Evolutionary conservation across 2,797 vertebrate genomes (phyloP).

Genomic region (Falco peregrinus): DNA sequence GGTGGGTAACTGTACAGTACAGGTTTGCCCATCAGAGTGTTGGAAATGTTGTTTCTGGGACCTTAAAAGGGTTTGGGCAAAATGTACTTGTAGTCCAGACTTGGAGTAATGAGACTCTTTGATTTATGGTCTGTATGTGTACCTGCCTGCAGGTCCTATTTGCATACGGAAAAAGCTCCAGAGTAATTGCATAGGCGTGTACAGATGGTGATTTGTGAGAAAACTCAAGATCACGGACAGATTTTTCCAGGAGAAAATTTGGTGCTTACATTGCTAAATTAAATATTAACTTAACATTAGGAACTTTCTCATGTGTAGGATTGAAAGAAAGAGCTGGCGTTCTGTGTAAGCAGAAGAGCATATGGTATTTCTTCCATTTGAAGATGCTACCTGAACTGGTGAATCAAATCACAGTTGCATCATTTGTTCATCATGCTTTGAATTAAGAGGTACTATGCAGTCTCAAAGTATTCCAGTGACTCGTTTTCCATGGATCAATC

Average conservation of each 20-base stretch:
- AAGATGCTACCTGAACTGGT: not conserved
- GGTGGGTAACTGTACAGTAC: not conserved
- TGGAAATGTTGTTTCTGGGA: not conserved
- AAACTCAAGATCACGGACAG: not conserved
- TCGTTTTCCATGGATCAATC: not conserved
- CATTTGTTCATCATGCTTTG: not conserved
- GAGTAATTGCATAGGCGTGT: not conserved
- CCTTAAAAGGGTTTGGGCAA: not conserved
- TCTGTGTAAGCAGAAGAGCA: not conserved
- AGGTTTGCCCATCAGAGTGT: not conserved
- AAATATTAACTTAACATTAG: not conserved
- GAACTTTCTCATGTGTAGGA: not conserved
- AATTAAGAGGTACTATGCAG: not conserved
- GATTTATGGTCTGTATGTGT: not conserved
- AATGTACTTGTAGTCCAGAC: not conserved
- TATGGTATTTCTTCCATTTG: not conserved
- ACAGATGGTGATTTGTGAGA: not conserved
- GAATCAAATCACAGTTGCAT: not conserved
- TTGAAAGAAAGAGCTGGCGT: not conserved
- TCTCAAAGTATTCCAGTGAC: not conserved
- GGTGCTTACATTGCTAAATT: not conserved
- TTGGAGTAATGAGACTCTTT: not conserved
- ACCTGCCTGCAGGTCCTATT: not conserved
- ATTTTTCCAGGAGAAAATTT: not conserved
- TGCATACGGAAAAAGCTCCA: not conserved